phyloP scores from a whole-genome alignment of 2,113 vertebrate species.

The Uria lomvia region DNA sequence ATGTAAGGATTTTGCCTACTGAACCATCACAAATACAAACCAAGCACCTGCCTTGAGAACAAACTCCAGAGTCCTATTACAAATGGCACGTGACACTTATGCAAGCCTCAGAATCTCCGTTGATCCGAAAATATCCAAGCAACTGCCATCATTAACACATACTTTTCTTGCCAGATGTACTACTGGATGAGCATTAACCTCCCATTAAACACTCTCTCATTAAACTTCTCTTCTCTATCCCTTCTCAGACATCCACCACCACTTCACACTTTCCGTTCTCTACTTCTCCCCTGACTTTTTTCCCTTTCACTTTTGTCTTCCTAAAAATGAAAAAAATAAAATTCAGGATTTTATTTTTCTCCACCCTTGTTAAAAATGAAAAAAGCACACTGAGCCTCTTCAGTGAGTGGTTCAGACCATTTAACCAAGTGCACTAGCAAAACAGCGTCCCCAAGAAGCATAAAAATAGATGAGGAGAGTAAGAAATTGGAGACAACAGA shows the following conservation, averaged over 20 bases:
- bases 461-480: neutral
- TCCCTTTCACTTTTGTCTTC: neutral
- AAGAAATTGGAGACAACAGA: neutral
- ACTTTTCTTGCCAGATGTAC: neutral
- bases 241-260: neutral
- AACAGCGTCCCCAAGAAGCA: neutral
- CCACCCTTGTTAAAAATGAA: neutral
- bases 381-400: neutral
- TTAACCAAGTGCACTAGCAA: neutral
- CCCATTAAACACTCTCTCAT: neutral
- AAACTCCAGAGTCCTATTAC: slow-evolving; percentile 23
- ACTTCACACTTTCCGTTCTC: neutral
- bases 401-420: neutral
- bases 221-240: neutral
- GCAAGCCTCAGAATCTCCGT: neutral
- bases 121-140: slow-evolving; percentile 7
- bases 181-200: neutral
- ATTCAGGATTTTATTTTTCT: neutral
- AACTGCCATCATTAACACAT: neutral
- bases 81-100: neutral
- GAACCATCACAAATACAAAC: neutral
- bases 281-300: neutral
- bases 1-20: neutral
- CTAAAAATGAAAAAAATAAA: neutral
- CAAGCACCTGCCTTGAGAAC: neutral